A percentile compares a stretch with the other conserved stretches of the same genome.
phyloP scores from a whole-genome alignment of 2,113 vertebrate species.

The Lepus americanus region DNA sequence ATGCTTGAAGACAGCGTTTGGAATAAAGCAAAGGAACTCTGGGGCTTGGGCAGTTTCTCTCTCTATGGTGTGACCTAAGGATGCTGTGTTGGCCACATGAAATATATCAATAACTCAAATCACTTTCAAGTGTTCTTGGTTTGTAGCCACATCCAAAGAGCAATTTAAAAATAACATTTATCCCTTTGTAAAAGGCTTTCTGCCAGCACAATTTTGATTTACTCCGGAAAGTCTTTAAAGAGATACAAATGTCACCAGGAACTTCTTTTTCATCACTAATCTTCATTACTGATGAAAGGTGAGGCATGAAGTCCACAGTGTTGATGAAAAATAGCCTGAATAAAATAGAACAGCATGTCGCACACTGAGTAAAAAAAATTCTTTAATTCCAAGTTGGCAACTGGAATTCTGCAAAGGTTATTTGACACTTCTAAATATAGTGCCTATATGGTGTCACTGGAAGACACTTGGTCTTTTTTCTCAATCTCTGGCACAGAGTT shows the following conservation, averaged over 20 bases:
- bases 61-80: not conserved
- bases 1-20: not conserved
- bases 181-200: not conserved
- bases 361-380: not conserved
- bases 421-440: not conserved
- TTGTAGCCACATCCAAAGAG: not conserved
- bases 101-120: not conserved
- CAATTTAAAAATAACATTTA: not conserved
- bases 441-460: not conserved
- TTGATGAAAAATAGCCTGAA: not conserved
- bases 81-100: not conserved
- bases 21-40: not conserved
- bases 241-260: constrained; percentile 43
- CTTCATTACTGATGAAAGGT: constrained; percentile 28
- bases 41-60: not conserved
- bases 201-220: not conserved
- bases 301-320: not conserved
- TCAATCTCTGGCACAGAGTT: not conserved
- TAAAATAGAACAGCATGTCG: not conserved
- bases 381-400: not conserved
- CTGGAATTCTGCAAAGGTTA: not conserved
- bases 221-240: not conserved
- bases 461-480: not conserved
- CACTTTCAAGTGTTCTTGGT: not conserved
- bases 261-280: constrained; percentile 19